A percentile compares a stretch with the other conserved stretches of the same genome.
Conservation (phyloP, 92 coral and sea anemone species). For the Epizoanthus rinbou region DNA sequence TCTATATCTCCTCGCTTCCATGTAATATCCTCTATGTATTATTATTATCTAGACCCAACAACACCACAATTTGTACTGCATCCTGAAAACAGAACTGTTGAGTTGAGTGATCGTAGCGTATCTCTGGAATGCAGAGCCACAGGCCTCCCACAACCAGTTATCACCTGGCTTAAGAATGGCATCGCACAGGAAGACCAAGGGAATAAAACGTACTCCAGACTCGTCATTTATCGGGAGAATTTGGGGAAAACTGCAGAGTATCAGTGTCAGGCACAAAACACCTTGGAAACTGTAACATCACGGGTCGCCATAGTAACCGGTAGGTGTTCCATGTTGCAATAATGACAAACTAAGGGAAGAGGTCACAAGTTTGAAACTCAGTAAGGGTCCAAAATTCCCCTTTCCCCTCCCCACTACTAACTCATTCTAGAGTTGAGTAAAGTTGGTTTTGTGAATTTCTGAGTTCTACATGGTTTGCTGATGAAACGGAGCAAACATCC, state of each 20-base stretch:
- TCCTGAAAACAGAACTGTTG: slow-evolving; percentile 18
- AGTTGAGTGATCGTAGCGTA: background rate
- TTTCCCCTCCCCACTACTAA: no score
- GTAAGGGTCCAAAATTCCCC: no score
- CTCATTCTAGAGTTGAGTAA: no score
- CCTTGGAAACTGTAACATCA: background rate
- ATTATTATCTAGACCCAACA: slow-evolving; percentile 18
- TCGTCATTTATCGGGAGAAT: slow-evolving; percentile 1
- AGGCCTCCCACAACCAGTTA: slow-evolving; percentile 49
- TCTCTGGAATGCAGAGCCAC: slow-evolving; percentile 37
- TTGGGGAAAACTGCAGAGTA: background rate
- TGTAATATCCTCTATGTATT: no score
- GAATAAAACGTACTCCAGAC: background rate
- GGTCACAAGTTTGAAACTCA: no score
- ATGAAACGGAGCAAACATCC: no score
- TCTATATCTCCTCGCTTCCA: no score
- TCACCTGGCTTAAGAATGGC: slow-evolving; percentile 43
- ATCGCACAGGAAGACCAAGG: slow-evolving; percentile 14
- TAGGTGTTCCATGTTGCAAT: background rate
- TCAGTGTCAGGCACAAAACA: no score
- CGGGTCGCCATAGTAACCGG: background rate
- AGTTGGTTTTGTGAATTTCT: no score
- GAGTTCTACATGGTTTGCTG: no score
- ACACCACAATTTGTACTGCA: slow-evolving; percentile 28
- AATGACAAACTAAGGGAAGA: no score